phyloP scores from a whole-genome alignment of 2,113 vertebrate genomes.

The Triplophysa dalaica region DNA sequence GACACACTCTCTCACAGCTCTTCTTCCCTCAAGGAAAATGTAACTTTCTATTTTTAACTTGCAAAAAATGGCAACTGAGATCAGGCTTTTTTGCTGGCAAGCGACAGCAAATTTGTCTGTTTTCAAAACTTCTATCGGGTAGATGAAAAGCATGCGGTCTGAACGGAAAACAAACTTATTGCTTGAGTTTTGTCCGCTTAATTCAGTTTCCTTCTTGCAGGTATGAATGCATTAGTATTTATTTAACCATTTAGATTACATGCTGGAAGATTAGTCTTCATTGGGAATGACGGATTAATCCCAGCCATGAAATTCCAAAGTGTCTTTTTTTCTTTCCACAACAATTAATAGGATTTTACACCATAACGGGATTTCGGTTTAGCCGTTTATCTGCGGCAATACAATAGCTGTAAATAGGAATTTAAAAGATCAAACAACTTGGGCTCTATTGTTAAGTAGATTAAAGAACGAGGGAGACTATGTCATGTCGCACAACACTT shows the following conservation, averaged over 20 bases:
- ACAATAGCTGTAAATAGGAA: slow-evolving; percentile 73
- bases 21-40: slow-evolving; percentile 60
- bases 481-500: slow-evolving; percentile 8
- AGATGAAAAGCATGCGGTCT: too few species aligned
- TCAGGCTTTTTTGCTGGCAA: slow-evolving; percentile 12
- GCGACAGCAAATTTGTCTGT: slow-evolving; percentile 40
- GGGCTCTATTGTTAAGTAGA: slow-evolving; percentile 69
- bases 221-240: slow-evolving; percentile 56
- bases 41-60: slow-evolving; percentile 64
- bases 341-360: slow-evolving; percentile 70
- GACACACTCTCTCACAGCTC: slow-evolving; percentile 52
- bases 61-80: slow-evolving; percentile 43
- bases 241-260: slow-evolving; percentile 67
- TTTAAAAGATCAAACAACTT: slow-evolving; percentile 71
- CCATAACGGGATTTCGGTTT: slow-evolving; percentile 70
- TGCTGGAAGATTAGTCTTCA: slow-evolving; percentile 67
- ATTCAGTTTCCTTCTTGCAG: slow-evolving; percentile 52
- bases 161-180: not conserved
- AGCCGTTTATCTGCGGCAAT: slow-evolving; percentile 67
- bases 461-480: slow-evolving; percentile 59
- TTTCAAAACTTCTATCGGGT: slow-evolving; percentile 24
- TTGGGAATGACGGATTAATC: slow-evolving; percentile 70
- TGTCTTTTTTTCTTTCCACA: slow-evolving; percentile 58
- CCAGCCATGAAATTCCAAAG: slow-evolving; percentile 71
- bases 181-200: slow-evolving; percentile 44